These are phyloP conservation scores for Colinus virginianus DNA, from an alignment of 2,113 vertebrate genomes.

Conservation along the genomic window DNA sequence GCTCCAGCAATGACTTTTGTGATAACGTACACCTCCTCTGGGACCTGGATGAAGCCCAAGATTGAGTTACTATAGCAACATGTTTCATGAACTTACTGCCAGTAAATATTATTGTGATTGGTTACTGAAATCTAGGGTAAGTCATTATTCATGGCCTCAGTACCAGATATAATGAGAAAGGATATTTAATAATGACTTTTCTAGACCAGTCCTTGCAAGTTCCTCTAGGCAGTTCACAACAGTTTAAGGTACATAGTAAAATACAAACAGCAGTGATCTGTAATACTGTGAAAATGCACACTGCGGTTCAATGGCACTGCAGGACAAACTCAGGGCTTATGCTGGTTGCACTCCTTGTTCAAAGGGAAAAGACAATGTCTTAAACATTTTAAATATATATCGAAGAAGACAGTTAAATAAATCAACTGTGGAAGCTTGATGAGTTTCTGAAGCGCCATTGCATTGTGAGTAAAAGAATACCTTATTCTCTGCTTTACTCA, in stretches of 20 bases:
- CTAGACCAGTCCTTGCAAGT: neutral
- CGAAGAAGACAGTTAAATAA: neutral
- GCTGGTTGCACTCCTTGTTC: neutral
- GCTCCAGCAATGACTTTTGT: slow-evolving; percentile 1
- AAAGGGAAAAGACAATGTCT: neutral
- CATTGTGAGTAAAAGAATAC: neutral
- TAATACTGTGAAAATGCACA: neutral
- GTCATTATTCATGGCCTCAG: neutral
- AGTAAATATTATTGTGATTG: slow-evolving; percentile 59
- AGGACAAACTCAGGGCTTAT: neutral
- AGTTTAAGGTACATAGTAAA: neutral
- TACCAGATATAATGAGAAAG: slow-evolving; percentile 21
- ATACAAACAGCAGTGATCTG: neutral
- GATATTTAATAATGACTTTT: neutral
- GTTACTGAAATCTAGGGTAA: slow-evolving; percentile 49
- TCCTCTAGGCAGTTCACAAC: neutral
- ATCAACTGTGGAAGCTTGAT: neutral
- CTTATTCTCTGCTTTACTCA: neutral
- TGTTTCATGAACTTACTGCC: neutral
- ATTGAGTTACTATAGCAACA: slow-evolving; percentile 48
- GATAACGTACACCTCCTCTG: slow-evolving; percentile 32
- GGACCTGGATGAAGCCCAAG: slow-evolving; percentile 32
- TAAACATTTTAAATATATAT: neutral
- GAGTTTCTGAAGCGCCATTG: neutral
- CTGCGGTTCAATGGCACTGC: neutral